Percentiles rank a stretch among this genome's conserved stretches.
phyloP scores from a whole-genome alignment of 1,140 invertebrate species.

The Zelostemma sp. region DNA sequence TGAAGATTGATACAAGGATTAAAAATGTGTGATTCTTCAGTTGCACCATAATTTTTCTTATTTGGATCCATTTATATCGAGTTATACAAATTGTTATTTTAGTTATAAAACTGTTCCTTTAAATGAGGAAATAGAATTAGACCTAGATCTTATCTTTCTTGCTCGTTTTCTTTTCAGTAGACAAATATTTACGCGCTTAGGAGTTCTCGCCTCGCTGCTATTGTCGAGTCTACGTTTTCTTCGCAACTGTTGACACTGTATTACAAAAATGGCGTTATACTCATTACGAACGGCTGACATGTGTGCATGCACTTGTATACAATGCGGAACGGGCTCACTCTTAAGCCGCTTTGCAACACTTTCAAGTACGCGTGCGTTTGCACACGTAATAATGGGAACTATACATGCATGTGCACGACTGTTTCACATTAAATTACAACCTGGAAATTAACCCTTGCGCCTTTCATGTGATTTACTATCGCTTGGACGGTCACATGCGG shows the following conservation, averaged over 20 bases:
- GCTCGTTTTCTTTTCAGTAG: constrained; percentile 11
- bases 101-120: neutral
- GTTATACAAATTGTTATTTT: neutral
- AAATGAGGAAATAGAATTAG: neutral
- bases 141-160: neutral
- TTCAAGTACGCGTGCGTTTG: constrained; percentile 17
- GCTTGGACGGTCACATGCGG: neutral
- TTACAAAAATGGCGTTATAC: constrained; percentile 26
- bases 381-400: constrained; percentile 30
- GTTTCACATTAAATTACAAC: constrained; percentile 33
- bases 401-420: neutral
- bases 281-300: neutral
- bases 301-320: constrained; percentile 9
- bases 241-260: constrained; percentile 2
- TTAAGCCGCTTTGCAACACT: constrained; percentile 13
- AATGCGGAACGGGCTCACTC: constrained; percentile 6
- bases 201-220: neutral
- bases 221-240: neutral
- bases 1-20: too few relatives aligned
- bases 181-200: constrained; percentile 28
- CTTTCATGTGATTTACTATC: constrained; percentile 27
- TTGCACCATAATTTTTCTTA: too few relatives aligned
- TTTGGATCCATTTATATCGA: too few relatives aligned
- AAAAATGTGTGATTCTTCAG: too few relatives aligned
- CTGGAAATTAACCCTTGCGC: constrained; percentile 34